phyloP scores from a whole-genome alignment of 2,888 invertebrate species.

The Rotaria magnacalcarata region DNA sequence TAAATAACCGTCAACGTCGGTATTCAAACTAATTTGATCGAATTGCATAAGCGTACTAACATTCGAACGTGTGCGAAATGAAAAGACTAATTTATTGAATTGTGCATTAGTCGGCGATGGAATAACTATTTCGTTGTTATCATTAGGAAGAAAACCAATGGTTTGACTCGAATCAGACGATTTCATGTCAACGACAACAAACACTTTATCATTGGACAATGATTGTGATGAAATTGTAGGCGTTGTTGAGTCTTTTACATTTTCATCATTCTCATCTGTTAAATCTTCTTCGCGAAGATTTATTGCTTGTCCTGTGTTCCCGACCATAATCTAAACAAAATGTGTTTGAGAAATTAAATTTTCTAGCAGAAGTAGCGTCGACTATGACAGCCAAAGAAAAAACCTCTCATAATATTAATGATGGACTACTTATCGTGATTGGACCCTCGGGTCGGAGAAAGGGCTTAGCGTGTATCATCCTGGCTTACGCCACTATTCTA shows the following conservation, averaged over 20 bases:
- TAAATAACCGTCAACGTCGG: slow-evolving; percentile 14
- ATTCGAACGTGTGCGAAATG: slow-evolving; percentile 18
- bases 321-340: neutral
- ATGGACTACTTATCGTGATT: no score
- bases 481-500: no score
- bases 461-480: no score
- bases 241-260: neutral
- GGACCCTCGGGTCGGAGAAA: no score
- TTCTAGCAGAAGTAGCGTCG: no score
- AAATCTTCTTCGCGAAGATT: slow-evolving; percentile 28
- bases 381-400: no score
- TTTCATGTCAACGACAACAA: slow-evolving; percentile 34
- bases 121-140: neutral
- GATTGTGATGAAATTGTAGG: neutral
- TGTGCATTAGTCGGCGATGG: neutral
- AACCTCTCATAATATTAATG: no score
- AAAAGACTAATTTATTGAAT: slow-evolving; percentile 7
- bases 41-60: neutral
- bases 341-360: no score
- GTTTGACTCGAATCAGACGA: neutral
- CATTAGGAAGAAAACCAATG: neutral
- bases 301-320: neutral
- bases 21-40: neutral
- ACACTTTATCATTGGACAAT: neutral
- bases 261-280: neutral